Conservation (phyloP, 2,797 vertebrate species). For the Brachymystax lenok region DNA sequence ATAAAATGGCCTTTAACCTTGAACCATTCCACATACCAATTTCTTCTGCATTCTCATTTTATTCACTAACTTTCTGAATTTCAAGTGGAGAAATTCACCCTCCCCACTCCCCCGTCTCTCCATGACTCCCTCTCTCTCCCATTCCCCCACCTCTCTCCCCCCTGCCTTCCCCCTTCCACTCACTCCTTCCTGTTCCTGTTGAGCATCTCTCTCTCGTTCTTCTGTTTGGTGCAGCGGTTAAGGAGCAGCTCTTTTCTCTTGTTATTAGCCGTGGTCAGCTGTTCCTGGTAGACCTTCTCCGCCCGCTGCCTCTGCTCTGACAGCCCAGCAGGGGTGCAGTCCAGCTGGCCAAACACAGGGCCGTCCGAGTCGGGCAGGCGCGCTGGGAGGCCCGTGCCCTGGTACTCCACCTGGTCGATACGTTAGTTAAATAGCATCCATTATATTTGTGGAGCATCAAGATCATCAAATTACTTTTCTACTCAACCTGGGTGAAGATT, state of each 20-base stretch:
- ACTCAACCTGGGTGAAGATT: too few relatives aligned
- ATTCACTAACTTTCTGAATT: not conserved
- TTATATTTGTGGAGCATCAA: not conserved
- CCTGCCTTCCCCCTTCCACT: conserved; percentile 37
- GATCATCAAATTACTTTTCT: not conserved
- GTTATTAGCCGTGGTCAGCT: conserved; percentile 62
- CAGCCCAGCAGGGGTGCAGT: conserved; percentile 43
- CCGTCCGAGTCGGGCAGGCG: conserved; percentile 46
- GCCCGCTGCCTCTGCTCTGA: conserved; percentile 60
- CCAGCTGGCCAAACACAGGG: conserved; percentile 62
- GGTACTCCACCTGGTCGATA: conserved; percentile 58
- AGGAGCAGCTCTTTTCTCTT: conserved; percentile 64
- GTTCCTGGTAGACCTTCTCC: conserved; percentile 68
- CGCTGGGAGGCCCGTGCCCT: conserved; percentile 42
- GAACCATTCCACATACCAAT: not conserved
- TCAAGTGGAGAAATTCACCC: not conserved
- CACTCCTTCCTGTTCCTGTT: conserved; percentile 71
- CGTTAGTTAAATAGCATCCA: not conserved
- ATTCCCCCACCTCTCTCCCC: conserved; percentile 56
- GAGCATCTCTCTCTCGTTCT: conserved; percentile 73
- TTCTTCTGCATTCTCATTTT: not conserved
- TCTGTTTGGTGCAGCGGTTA: conserved; percentile 66
- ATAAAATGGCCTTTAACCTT: not conserved
- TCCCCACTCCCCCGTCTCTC: not conserved
- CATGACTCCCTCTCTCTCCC: not conserved